Evolutionary conservation across 2,888 invertebrate genomes (phyloP).

Genomic region (Hypsopygia costalis): DNA sequence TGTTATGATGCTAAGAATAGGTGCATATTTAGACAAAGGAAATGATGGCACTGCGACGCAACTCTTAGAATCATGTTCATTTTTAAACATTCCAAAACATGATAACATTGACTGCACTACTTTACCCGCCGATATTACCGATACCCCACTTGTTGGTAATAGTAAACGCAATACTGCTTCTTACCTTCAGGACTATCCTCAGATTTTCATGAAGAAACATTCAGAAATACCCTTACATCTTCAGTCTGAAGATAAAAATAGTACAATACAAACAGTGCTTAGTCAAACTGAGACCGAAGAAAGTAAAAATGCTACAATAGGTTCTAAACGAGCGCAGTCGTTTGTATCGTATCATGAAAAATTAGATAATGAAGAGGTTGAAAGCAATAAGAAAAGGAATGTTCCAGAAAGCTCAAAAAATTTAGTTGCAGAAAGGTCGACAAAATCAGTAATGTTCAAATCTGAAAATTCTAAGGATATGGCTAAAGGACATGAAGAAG

Average conservation of each 20-base stretch:
- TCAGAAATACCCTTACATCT: constrained; percentile 31
- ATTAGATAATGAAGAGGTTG: neutral
- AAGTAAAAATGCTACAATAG: neutral
- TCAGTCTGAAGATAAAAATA: constrained; percentile 14
- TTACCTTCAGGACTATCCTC: constrained; percentile 61
- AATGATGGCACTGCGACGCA: constrained; percentile 28
- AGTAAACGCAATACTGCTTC: constrained; percentile 48
- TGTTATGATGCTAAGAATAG: constrained; percentile 59
- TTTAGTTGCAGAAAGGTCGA: no score
- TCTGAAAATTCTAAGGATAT: no score
- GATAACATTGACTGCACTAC: constrained; percentile 28
- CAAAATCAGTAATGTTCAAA: no score
- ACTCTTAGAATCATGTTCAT: constrained; percentile 21
- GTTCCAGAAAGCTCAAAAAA: no score
- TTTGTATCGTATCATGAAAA: neutral
- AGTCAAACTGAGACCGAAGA: constrained; percentile 2
- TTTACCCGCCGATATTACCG: constrained; percentile 38
- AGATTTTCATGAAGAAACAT: constrained; percentile 62
- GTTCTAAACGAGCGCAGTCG: neutral
- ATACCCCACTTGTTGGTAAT: constrained; percentile 51
- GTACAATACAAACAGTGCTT: constrained; percentile 9
- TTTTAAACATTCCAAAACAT: constrained; percentile 15
- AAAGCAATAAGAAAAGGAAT: neutral
- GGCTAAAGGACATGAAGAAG: no score
- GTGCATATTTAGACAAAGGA: constrained; percentile 43